A percentile compares a stretch with the other conserved stretches of the same genome.
phyloP scores from a whole-genome alignment of 2,888 invertebrate species.

The Hyposoter dolosus region DNA sequence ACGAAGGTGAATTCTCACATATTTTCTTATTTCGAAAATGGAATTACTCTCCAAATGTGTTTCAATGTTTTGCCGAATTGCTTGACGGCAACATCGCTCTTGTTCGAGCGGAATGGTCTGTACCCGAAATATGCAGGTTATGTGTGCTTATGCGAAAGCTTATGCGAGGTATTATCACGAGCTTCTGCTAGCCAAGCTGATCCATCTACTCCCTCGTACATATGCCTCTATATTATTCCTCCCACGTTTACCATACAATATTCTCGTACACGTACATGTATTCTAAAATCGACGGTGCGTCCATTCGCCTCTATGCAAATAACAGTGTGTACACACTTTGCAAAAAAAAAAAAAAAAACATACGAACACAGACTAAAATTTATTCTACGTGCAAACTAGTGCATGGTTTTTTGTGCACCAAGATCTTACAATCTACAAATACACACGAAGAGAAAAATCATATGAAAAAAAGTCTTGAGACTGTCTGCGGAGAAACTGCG shows the following conservation, averaged over 20 bases:
- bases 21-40: background rate
- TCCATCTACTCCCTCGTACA: slow-evolving; percentile 14
- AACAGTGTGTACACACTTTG: background rate
- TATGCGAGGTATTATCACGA: slow-evolving; percentile 27
- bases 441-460: slow-evolving; percentile 9
- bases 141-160: slow-evolving; percentile 37
- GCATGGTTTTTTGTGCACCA: slow-evolving; percentile 4
- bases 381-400: slow-evolving; percentile 40
- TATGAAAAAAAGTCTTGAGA: slow-evolving; percentile 4
- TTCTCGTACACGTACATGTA: slow-evolving; percentile 1
- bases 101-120: background rate
- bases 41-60: background rate
- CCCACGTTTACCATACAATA: slow-evolving; percentile 49
- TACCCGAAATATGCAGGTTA: background rate
- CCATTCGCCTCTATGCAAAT: background rate
- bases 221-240: slow-evolving; percentile 56
- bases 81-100: background rate
- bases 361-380: background rate
- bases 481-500: background rate
- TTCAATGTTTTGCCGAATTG: background rate
- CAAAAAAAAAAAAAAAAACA: background rate
- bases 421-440: slow-evolving; percentile 34
- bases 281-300: background rate
- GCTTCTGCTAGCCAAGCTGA: slow-evolving; percentile 44
- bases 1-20: background rate